phyloP scores from a whole-genome alignment of 2,113 vertebrate species.

The Pygoscelis adeliae region DNA sequence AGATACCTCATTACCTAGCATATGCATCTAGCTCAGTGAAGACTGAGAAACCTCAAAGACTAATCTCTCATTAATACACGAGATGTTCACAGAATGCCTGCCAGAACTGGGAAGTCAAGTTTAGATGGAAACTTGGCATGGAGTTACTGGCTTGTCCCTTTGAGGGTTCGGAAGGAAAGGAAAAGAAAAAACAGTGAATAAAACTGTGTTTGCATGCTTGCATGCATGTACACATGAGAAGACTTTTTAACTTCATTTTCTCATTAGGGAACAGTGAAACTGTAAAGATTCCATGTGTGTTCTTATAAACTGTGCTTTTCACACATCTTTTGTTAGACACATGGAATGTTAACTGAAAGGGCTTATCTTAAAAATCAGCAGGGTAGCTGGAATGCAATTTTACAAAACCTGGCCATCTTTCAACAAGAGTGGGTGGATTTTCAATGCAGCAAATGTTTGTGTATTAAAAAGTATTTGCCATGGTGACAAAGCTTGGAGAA shows the following conservation, averaged over 20 bases:
- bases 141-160: slow-evolving; percentile 50
- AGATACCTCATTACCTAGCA: background rate
- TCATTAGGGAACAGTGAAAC: slow-evolving; percentile 54
- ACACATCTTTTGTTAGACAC: slow-evolving; percentile 75
- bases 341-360: slow-evolving; percentile 76
- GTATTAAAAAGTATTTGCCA: slow-evolving; percentile 86
- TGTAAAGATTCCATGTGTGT: slow-evolving; percentile 52
- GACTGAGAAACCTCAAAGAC: slow-evolving; percentile 17
- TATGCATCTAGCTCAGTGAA: background rate
- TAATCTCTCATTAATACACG: slow-evolving; percentile 46
- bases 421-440: slow-evolving; percentile 85
- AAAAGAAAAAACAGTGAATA: slow-evolving; percentile 20
- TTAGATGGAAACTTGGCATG: slow-evolving; percentile 56
- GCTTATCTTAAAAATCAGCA: slow-evolving; percentile 81
- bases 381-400: slow-evolving; percentile 82
- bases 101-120: slow-evolving; percentile 54
- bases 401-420: slow-evolving; percentile 84
- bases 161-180: slow-evolving; percentile 27
- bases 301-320: slow-evolving; percentile 71
- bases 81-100: slow-evolving; percentile 28
- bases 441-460: slow-evolving; percentile 85
- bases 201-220: slow-evolving; percentile 23
- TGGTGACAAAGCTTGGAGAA: slow-evolving; percentile 85
- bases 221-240: background rate
- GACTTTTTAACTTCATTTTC: slow-evolving; percentile 32